Evolutionary conservation across 2,797 vertebrate species (phyloP).

Genomic region (Tenualosa ilisha): DNA sequence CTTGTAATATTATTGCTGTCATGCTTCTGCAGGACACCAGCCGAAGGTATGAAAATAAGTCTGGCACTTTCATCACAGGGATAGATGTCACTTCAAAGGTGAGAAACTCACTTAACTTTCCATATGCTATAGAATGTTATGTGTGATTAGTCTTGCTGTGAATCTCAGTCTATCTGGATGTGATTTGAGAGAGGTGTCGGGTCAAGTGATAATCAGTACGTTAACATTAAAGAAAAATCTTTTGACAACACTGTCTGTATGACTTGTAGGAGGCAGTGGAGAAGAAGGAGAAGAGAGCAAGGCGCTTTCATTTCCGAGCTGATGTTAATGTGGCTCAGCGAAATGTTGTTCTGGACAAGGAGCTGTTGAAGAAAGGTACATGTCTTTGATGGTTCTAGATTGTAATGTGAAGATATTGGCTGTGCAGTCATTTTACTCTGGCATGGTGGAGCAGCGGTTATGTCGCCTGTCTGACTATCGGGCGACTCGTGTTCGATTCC

Average conservation of each 20-base stretch:
- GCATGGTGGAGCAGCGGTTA: no score
- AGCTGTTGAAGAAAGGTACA: conserved; percentile 89
- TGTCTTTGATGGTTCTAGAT: not conserved
- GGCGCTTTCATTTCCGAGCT: conserved; percentile 88
- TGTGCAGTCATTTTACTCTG: not conserved
- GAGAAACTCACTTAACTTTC: conserved; percentile 25
- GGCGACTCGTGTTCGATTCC: no score
- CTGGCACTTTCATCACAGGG: conserved; percentile 94
- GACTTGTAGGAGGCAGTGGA: conserved; percentile 89
- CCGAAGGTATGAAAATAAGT: conserved; percentile 93
- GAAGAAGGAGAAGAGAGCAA: conserved; percentile 93
- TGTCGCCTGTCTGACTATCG: no score
- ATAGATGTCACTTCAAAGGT: conserved; percentile 96
- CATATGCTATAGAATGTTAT: not conserved
- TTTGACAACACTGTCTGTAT: not conserved
- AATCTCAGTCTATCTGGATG: not conserved
- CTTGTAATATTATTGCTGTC: not conserved
- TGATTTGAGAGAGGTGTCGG: no score
- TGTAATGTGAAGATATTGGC: not conserved
- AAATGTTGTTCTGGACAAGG: conserved; percentile 86
- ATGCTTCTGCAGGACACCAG: conserved; percentile 83
- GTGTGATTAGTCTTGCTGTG: not conserved
- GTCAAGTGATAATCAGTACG: no score
- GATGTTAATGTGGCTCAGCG: conserved; percentile 83
- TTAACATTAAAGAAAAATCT: no score